Evolutionary conservation across 1,140 invertebrate species (phyloP).

Genomic region (Cherax destructor): DNA sequence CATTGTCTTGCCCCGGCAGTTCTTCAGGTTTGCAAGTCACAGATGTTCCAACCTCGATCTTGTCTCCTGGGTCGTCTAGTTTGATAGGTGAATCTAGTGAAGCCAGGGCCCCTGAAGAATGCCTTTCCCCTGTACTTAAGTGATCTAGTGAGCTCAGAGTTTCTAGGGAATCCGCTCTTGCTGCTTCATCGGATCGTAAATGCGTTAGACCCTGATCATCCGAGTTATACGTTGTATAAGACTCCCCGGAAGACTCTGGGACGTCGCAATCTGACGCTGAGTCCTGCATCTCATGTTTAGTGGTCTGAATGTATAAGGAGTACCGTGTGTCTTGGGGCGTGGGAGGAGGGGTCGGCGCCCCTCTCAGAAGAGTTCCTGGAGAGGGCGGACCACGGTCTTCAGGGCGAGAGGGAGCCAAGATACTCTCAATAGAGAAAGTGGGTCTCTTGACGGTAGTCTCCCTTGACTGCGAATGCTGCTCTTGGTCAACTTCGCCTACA

Average conservation of each 20-base stretch:
- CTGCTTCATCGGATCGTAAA: background rate
- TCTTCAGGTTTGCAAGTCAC: slow-evolving; percentile 27
- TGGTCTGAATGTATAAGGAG: slow-evolving; percentile 36
- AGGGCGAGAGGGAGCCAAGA: slow-evolving; percentile 51
- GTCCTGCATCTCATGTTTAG: slow-evolving; percentile 48
- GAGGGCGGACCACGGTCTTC: slow-evolving; percentile 68
- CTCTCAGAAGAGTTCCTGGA: slow-evolving; percentile 68
- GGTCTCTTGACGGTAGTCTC: slow-evolving; percentile 62
- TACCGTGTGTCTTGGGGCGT: slow-evolving; percentile 47
- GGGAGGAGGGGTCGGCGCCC: slow-evolving; percentile 66
- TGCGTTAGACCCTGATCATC: background rate
- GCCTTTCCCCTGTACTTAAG: background rate
- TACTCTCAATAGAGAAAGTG: slow-evolving; percentile 70
- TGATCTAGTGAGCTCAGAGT: background rate
- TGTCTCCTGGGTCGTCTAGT: background rate
- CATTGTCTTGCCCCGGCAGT: background rate
- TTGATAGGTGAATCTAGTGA: background rate
- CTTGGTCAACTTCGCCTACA: slow-evolving; percentile 56
- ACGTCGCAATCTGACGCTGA: slow-evolving; percentile 31
- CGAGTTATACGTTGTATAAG: slow-evolving; percentile 6
- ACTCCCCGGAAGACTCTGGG: slow-evolving; percentile 5
- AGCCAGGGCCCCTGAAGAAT: background rate
- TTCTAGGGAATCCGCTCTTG: background rate
- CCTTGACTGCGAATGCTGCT: slow-evolving; percentile 36
- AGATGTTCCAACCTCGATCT: background rate